Evolutionary conservation across 2,888 invertebrate genomes (phyloP).

Genomic region (Euphydryas editha): DNA sequence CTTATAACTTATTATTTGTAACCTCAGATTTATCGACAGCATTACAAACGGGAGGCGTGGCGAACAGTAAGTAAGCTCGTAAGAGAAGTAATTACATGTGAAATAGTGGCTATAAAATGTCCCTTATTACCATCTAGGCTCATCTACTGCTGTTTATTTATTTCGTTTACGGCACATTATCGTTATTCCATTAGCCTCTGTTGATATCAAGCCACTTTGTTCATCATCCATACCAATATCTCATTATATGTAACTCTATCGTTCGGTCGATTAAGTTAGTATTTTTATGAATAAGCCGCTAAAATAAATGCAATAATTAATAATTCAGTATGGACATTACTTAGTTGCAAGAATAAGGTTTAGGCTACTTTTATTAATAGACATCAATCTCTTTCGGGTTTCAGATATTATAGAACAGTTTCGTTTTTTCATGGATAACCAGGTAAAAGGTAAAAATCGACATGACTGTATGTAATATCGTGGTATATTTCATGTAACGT

Average conservation of each 20-base stretch:
- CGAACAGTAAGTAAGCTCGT: slow-evolving; percentile 9
- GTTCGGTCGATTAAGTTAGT: background rate
- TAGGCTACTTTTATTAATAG: too few species aligned
- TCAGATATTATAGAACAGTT: too few species aligned
- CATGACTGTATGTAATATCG: background rate
- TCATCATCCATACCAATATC: background rate
- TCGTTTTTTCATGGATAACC: too few species aligned
- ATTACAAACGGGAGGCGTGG: background rate
- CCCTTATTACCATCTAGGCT: slow-evolving; percentile 37
- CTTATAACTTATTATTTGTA: background rate
- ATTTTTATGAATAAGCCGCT: too few species aligned
- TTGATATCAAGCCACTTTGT: slow-evolving; percentile 20
- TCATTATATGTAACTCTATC: background rate
- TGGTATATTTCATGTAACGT: background rate
- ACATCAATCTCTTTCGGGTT: too few species aligned
- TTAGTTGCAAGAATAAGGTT: too few species aligned
- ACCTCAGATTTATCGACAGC: background rate
- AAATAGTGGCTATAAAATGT: slow-evolving; percentile 45
- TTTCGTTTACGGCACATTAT: slow-evolving; percentile 21
- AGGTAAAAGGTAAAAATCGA: background rate
- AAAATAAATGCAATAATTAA: too few species aligned
- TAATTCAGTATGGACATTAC: too few species aligned
- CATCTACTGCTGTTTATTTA: slow-evolving; percentile 10
- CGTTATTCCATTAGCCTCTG: slow-evolving; percentile 28
- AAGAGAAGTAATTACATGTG: slow-evolving; percentile 42